Evolutionary conservation across 2,888 invertebrate species (phyloP).

Genomic region (Imbricaverruca yamaguchii): DNA sequence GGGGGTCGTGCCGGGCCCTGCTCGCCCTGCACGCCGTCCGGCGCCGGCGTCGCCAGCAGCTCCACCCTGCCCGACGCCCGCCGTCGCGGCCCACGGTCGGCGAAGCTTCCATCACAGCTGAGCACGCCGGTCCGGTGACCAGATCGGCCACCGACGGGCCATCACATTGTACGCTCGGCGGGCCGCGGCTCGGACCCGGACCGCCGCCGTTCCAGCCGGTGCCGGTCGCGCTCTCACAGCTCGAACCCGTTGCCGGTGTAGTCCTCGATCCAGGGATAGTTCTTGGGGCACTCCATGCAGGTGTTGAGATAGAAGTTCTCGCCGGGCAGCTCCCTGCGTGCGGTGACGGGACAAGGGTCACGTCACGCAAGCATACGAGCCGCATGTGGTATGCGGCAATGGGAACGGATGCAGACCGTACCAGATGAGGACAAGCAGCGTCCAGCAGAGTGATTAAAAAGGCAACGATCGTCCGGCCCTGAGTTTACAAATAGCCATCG

Average conservation of each 20-base stretch:
- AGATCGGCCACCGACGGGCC: not conserved
- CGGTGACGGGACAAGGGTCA: no score
- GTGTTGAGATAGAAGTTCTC: conserved; percentile 87
- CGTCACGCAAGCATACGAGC: no score
- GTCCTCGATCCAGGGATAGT: conserved; percentile 90
- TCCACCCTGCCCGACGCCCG: no score
- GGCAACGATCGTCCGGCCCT: no score
- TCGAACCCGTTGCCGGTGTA: conserved; percentile 76
- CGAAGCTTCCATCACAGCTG: not conserved
- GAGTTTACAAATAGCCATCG: no score
- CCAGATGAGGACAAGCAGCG: no score
- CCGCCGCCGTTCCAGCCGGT: not conserved
- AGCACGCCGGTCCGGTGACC: not conserved
- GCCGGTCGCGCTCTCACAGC: conserved; percentile 20
- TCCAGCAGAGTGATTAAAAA: no score
- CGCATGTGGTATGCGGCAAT: no score
- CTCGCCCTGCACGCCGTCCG: no score
- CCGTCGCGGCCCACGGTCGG: not conserved
- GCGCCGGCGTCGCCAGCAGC: no score
- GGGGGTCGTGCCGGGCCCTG: no score
- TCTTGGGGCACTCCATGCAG: conserved; percentile 92
- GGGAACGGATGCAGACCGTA: no score
- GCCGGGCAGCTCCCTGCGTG: conserved; percentile 64
- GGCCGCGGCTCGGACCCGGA: not conserved
- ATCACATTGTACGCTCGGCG: not conserved